Conservation (phyloP, 2,797 vertebrate species). For the Platalea minor region DNA sequence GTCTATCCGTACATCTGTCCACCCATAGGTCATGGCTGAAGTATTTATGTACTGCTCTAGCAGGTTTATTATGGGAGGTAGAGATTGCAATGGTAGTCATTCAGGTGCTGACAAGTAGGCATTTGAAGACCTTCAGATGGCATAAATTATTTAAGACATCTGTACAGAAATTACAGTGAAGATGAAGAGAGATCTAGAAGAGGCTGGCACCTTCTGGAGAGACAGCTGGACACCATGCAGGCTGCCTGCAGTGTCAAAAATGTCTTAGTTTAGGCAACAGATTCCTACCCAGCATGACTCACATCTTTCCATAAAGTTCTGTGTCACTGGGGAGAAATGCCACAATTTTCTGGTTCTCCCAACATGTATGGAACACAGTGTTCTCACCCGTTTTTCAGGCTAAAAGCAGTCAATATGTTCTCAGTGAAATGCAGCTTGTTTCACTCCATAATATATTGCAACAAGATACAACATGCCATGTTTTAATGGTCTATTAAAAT, state of each 20-base stretch:
- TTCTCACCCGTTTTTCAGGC: constrained; percentile 6
- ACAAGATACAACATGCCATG: background rate
- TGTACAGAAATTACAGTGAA: background rate
- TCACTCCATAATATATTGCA: background rate
- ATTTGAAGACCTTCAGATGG: background rate
- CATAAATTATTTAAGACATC: background rate
- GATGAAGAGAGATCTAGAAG: constrained; percentile 1
- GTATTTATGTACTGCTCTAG: background rate
- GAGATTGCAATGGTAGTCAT: background rate
- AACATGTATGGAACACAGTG: constrained; percentile 21
- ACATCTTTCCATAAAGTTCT: constrained; percentile 28
- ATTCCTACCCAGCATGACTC: constrained; percentile 31
- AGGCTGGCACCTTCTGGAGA: constrained; percentile 14
- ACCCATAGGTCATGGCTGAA: background rate
- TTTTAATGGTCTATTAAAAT: constrained; percentile 23
- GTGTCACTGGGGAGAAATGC: constrained; percentile 6
- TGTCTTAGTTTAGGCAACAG: constrained; percentile 11
- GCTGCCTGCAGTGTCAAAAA: constrained; percentile 33
- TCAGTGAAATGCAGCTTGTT: constrained; percentile 14
- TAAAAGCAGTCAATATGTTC: background rate
- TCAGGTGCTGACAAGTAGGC: background rate
- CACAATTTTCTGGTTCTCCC: background rate
- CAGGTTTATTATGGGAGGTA: background rate
- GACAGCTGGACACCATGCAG: constrained; percentile 26
- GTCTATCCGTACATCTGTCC: background rate